Evolutionary conservation across 2,797 vertebrate genomes (phyloP).

Genomic region (Poecilia picta): DNA sequence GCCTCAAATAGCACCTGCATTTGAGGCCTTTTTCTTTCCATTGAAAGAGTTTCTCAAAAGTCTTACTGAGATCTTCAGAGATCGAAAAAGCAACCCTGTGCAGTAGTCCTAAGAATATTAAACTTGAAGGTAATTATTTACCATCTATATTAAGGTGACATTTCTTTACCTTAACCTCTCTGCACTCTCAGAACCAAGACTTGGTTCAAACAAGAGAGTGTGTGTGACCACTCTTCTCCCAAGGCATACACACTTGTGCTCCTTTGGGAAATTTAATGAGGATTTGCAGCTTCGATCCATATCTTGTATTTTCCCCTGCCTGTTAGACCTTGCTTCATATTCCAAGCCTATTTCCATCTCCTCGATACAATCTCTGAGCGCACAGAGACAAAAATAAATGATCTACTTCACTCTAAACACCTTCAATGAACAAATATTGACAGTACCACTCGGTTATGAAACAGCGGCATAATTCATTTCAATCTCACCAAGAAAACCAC

Average conservation of each 20-base stretch:
- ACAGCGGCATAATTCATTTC: slow-evolving; percentile 6
- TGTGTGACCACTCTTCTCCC: slow-evolving; percentile 40
- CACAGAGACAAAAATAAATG: slow-evolving; percentile 16
- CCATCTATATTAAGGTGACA: not conserved
- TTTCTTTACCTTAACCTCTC: slow-evolving; percentile 5
- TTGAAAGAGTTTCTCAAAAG: not conserved
- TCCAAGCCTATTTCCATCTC: slow-evolving; percentile 6
- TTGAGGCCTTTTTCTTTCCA: too few relatives aligned
- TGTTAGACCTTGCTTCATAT: not conserved
- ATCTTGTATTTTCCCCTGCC: slow-evolving; percentile 16
- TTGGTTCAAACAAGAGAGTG: slow-evolving; percentile 44
- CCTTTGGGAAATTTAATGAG: slow-evolving; percentile 47
- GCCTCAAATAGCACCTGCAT: not conserved
- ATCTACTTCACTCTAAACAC: slow-evolving; percentile 38
- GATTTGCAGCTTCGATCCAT: slow-evolving; percentile 36
- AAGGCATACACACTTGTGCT: slow-evolving; percentile 49
- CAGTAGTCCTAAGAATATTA: not conserved
- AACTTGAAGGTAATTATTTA: not conserved
- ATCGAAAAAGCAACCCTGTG: not conserved
- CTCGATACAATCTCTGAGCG: slow-evolving; percentile 4
- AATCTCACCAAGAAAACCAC: slow-evolving; percentile 93
- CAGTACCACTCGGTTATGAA: slow-evolving; percentile 31
- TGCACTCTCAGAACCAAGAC: slow-evolving; percentile 11
- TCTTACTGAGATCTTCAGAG: not conserved
- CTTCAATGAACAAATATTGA: slow-evolving; percentile 35